Percentiles rank a stretch among this genome's conserved stretches.
Conservation (phyloP, 1,140 invertebrate species). For the Drosophila grimshawi region DNA sequence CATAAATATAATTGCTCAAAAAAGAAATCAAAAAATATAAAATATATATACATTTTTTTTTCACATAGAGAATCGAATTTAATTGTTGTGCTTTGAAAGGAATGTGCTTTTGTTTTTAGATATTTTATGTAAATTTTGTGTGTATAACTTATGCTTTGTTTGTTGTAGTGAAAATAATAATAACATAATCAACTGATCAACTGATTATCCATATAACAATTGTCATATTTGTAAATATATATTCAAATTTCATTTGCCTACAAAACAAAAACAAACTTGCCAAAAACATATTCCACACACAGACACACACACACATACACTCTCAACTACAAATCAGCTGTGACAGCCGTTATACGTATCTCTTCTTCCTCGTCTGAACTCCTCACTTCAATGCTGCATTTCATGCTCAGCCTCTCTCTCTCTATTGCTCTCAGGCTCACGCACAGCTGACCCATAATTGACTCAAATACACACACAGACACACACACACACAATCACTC, state of each 20-base stretch:
- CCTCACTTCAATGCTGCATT: constrained; percentile 6
- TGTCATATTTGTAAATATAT: neutral
- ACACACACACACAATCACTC: constrained; percentile 16
- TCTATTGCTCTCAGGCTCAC: constrained; percentile 49
- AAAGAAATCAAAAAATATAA: constrained; percentile 29
- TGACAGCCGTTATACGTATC: constrained; percentile 23
- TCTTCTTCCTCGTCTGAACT: neutral
- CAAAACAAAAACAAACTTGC: constrained; percentile 9
- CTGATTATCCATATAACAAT: neutral
- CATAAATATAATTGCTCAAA: constrained; percentile 28
- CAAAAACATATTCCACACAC: neutral
- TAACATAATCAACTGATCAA: neutral
- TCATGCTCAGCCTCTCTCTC: constrained; percentile 14
- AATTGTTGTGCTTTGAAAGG: constrained; percentile 77
- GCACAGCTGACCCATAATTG: constrained; percentile 82
- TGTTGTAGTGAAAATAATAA: constrained; percentile 53
- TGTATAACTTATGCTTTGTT: constrained; percentile 66
- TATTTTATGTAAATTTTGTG: constrained; percentile 78
- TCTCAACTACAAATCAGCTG: constrained; percentile 38
- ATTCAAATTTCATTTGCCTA: neutral
- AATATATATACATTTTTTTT: constrained; percentile 50
- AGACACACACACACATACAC: neutral
- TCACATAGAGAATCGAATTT: constrained; percentile 49
- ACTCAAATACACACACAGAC: constrained; percentile 42
- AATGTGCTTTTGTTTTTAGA: constrained; percentile 82